Base-by-base conservation (phyloP, 2,113 vertebrate genomes). In the Triplophysa rosa region DNA sequence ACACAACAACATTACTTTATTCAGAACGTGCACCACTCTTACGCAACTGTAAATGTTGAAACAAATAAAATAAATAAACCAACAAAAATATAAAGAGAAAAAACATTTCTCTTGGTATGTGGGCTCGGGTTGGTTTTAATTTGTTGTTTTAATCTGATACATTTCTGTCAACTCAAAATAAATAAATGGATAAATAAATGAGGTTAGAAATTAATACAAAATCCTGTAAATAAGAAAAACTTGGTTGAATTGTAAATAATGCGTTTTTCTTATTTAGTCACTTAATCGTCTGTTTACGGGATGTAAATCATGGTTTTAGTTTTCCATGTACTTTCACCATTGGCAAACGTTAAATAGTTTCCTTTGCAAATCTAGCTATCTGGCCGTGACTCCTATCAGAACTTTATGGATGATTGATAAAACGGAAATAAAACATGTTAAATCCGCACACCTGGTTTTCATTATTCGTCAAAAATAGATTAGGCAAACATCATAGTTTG, bases 391-490 rank as follows among this genome's bases (percentile, higher is more conserved):
- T 82, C 68, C 65, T 81, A 84, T 79, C 80, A 58, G 76, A 62
- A 80, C 65, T 84, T 67, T 82, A 77, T 72, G 67, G 71, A 68
- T 67, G 71, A 79, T 49, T 56, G 62, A 82, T 74, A 79, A 79
- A 29, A 66, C 65, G 56, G 66, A 76, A 82, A 74, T 82, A 66
- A 71, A 79, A 52, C 59, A 16, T 59, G 59, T 72, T 67, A 71
- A 69, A 45, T 12, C 42, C 21, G 66, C 66, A 76, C 80, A 74
- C 72, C 68, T 84, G 83, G 65, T 81, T 84, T 75, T 68, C 67
- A 72, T 82, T 66, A 81, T 81, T 84, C 74, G 65, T 79, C 40
- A 77, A 79, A 84, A 79, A 79, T 70, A 76, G 58, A 79, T 84
- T 47, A 21, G 3, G 16, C 58, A 67, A 81, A 63, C 23, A 29